Evolutionary conservation across 2,797 vertebrate species (phyloP).

Genomic region (Macropus fuliginosus): DNA sequence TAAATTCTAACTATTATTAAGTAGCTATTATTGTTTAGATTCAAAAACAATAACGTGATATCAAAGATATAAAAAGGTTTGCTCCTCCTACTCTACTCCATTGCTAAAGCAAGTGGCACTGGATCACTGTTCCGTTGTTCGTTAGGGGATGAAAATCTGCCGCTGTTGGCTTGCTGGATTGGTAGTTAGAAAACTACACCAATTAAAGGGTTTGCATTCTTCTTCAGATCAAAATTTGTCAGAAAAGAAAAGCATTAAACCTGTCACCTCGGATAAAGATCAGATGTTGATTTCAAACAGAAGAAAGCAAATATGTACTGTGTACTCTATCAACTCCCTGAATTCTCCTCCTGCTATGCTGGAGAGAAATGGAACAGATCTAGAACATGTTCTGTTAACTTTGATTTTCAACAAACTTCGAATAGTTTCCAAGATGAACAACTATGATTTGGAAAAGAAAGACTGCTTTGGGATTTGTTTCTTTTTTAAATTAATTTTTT

Average conservation of each 20-base stretch:
- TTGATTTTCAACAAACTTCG: not conserved
- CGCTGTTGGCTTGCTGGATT: slow-evolving; percentile 75
- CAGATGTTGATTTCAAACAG: slow-evolving; percentile 92
- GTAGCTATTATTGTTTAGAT: not conserved
- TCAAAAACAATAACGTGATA: slow-evolving; percentile 59
- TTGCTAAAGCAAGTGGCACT: slow-evolving; percentile 64
- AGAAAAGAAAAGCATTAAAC: slow-evolving; percentile 91
- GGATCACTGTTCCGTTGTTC: slow-evolving; percentile 73
- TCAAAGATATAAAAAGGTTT: slow-evolving; percentile 35
- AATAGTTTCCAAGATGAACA: not conserved
- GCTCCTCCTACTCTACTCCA: not conserved
- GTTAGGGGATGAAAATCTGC: slow-evolving; percentile 70
- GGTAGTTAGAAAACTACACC: slow-evolving; percentile 73
- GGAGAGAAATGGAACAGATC: not conserved
- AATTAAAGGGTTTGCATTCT: slow-evolving; percentile 87
- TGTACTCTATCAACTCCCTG: slow-evolving; percentile 79
- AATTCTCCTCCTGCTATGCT: slow-evolving; percentile 1
- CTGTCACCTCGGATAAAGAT: slow-evolving; percentile 92
- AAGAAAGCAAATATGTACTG: slow-evolving; percentile 84
- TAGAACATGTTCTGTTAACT: not conserved
- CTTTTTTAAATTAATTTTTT: not conserved
- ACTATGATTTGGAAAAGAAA: not conserved
- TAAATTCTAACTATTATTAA: not conserved
- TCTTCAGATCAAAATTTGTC: slow-evolving; percentile 87
- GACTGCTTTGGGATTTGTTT: not conserved